These are phyloP conservation scores for Andricus grossulariae DNA, from an alignment of 1,140 invertebrate genomes.

Conservation along the genomic window DNA sequence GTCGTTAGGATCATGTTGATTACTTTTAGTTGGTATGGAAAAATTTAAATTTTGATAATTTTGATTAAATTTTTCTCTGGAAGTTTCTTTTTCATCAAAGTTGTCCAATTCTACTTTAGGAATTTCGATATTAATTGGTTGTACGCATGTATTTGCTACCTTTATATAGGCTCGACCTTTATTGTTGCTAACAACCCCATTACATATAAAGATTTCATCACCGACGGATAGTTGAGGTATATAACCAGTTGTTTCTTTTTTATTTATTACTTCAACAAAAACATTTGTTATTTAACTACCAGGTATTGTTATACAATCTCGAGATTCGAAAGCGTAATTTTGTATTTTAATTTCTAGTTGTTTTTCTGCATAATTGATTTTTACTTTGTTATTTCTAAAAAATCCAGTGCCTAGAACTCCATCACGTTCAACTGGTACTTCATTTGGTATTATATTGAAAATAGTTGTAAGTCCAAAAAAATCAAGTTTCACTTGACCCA, in stretches of 20 bases:
- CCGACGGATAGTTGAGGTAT: neutral
- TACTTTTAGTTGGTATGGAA: too few species aligned
- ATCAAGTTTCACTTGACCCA: neutral
- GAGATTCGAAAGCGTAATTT: neutral
- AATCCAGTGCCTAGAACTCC: neutral
- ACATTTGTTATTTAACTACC: too few species aligned
- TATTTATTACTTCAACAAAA: too few species aligned
- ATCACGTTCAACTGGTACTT: neutral
- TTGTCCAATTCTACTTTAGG: too few species aligned
- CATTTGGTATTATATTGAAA: neutral
- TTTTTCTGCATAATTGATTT: neutral
- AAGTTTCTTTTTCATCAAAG: too few species aligned
- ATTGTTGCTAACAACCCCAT: slow-evolving; percentile 7
- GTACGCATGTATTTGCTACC: too few species aligned
- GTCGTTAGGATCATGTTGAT: too few species aligned
- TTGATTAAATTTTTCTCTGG: too few species aligned
- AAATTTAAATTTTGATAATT: too few species aligned
- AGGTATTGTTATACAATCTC: neutral
- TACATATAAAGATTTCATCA: slow-evolving; percentile 11
- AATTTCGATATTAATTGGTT: too few species aligned
- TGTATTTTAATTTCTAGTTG: neutral
- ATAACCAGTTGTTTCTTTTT: neutral
- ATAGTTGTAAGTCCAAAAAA: neutral
- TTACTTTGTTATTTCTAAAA: too few species aligned
- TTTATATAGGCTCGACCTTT: too few species aligned